Evolutionary conservation across 1,140 invertebrate species (phyloP).

Genomic region (Drosophila busckii): DNA sequence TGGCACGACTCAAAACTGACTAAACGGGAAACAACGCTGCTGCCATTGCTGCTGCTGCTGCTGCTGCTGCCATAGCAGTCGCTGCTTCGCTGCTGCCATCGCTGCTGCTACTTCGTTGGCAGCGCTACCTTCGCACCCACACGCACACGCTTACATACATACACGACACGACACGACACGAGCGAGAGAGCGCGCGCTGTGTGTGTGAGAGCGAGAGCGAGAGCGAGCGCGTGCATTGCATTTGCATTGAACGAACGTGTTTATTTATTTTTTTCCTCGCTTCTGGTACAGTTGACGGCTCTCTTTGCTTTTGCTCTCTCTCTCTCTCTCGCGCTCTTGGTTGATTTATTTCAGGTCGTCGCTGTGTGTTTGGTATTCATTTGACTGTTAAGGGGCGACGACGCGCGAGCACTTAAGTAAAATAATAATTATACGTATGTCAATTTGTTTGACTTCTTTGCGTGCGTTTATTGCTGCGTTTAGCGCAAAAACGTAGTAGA

Average conservation of each 20-base stretch:
- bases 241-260: constrained; percentile 28
- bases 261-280: constrained; percentile 15
- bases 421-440: constrained; percentile 78
- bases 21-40: constrained; percentile 52
- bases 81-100: constrained; percentile 16
- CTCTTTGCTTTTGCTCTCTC: constrained; percentile 20
- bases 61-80: constrained; percentile 15
- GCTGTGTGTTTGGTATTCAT: constrained; percentile 67
- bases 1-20: constrained; percentile 62
- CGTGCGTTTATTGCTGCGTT: constrained; percentile 45
- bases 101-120: constrained; percentile 19
- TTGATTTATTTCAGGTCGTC: constrained; percentile 73
- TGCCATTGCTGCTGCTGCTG: constrained; percentile 32
- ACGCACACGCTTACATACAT: constrained; percentile 24
- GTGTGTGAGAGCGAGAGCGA: constrained; percentile 5
- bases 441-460: constrained; percentile 77
- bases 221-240: not conserved
- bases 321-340: constrained; percentile 27
- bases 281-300: constrained; percentile 52
- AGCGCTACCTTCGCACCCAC: constrained; percentile 54
- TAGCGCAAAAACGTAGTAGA: constrained; percentile 37
- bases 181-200: not conserved
- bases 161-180: not conserved
- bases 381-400: constrained; percentile 69
- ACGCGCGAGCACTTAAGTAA: constrained; percentile 77